Percentiles rank a stretch among this genome's conserved stretches.
Conservation (phyloP, 2,888 invertebrate genomes). For the Listrodromus nycthemerus region DNA sequence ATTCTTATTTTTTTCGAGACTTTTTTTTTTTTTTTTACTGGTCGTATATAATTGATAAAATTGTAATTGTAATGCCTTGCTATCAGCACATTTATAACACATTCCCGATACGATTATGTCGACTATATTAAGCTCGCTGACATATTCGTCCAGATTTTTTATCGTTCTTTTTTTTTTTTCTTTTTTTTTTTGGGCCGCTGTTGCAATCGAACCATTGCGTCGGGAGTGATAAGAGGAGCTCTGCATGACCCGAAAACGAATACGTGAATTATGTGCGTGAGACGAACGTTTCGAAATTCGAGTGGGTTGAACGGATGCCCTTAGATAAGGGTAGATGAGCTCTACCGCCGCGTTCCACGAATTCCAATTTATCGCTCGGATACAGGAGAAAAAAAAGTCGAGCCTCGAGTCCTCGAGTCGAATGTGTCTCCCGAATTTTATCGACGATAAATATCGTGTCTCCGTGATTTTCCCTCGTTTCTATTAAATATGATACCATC, state of each 20-base stretch:
- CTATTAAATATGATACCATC: conserved; percentile 23
- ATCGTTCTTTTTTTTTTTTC: conserved; percentile 29
- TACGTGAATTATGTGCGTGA: conserved; percentile 2
- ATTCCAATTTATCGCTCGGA: conserved; percentile 51
- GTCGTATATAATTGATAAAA: conserved; percentile 41
- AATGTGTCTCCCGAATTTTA: conserved; percentile 2
- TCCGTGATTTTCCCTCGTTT: background rate
- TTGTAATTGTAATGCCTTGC: conserved; percentile 40
- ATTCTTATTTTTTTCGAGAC: background rate
- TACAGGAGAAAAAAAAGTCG: background rate
- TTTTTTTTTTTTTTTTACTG: conserved; percentile 27
- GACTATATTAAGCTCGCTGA: conserved; percentile 40
- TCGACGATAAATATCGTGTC: conserved; percentile 24
- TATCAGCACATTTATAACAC: conserved; percentile 39
- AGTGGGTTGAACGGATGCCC: conserved; percentile 36
- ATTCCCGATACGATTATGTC: conserved; percentile 46
- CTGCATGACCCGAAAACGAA: background rate
- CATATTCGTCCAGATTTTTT: conserved; percentile 36
- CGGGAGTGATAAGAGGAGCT: conserved; percentile 38
- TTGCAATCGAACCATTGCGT: conserved; percentile 48
- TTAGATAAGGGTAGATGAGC: conserved; percentile 58
- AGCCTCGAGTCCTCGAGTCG: background rate
- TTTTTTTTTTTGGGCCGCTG: conserved; percentile 36
- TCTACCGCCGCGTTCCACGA: conserved; percentile 54
- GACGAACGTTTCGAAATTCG: conserved; percentile 53